A percentile compares a stretch with the other conserved stretches of the same genome.
These are phyloP conservation scores for Atta texana DNA, from an alignment of 1,140 invertebrate genomes.

Conservation along the genomic window DNA sequence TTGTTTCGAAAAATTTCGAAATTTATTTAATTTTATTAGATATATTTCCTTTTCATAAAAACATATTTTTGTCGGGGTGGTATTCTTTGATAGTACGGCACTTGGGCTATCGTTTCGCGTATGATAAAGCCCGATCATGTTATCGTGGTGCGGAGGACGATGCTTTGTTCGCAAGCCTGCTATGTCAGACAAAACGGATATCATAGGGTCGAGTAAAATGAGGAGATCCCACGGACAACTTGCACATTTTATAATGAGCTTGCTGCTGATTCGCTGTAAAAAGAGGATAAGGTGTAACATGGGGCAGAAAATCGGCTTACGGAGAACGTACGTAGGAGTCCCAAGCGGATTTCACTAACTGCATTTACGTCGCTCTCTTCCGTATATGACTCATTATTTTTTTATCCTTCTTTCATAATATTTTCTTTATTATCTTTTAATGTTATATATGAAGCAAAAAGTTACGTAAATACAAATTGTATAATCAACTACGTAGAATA, in stretches of 20 bases:
- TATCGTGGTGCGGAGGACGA: constrained; percentile 43
- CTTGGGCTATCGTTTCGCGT: constrained; percentile 32
- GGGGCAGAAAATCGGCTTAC: constrained; percentile 31
- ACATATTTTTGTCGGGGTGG: background rate
- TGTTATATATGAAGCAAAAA: background rate
- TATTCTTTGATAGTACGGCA: constrained; percentile 16
- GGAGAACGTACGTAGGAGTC: constrained; percentile 9
- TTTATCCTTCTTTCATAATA: constrained; percentile 22
- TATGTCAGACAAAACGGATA: constrained; percentile 52
- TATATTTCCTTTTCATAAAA: background rate
- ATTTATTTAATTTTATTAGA: background rate
- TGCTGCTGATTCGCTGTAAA: constrained; percentile 50
- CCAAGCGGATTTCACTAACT: constrained; percentile 43
- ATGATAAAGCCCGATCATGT: constrained; percentile 49
- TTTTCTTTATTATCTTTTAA: background rate
- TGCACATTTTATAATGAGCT: constrained; percentile 60
- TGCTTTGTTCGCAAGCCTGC: constrained; percentile 55
- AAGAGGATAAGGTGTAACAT: constrained; percentile 16
- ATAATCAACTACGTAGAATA: background rate
- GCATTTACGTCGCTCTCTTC: constrained; percentile 31
- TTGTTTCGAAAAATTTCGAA: background rate
- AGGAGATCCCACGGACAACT: constrained; percentile 55
- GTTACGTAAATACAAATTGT: background rate
- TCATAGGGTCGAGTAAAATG: constrained; percentile 49
- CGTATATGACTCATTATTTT: constrained; percentile 20